Base-by-base conservation (phyloP, 2,888 invertebrate species). In the Lithosia quadra region DNA sequence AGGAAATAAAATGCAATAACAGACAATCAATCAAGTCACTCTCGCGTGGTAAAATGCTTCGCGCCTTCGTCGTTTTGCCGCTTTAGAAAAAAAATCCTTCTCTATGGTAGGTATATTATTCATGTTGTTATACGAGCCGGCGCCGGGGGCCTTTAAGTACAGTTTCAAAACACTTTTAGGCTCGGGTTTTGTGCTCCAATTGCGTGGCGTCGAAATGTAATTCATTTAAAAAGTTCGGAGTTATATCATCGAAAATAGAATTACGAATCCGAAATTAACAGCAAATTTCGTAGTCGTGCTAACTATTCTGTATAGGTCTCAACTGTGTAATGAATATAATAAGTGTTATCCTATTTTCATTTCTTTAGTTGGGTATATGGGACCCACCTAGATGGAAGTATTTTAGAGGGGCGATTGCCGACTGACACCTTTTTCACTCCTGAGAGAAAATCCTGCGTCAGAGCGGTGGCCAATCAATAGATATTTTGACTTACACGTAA, bases 151-250 rank as follows among this genome's bases (percentile, higher is more conserved):
- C n/a, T 61, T 18, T 18, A 62, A 53, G 53, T 34, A 34, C 22
- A 53, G 22, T 34, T 34, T 63, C 55, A 55, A 62, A 63, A 55
- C 10, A 28, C 53, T 55, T 33, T 9, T 34, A 15, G 4, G 21
- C 22, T 13, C 4, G 21, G 18, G 39, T 39, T 64, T 56, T n/a
- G 18, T 63, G 10, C 21, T 34, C 56, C 9, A 56, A 64, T 56
- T 22, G 55, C 39, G 36, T n/a, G 36, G 24, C 56, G 18, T 39
- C n/a, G 28, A 64, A 64, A 21, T 55, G 57, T 64, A 64, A 64
- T 64, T 64, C 55, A 57, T 57, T 57, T 64, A 28, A 64, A 63
- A 64, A 57, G 24, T 64, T 64, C n/a, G 5, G 10, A 53, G 33
- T 33, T 10, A 56, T 64, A 13, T 57, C 13, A 33, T 18, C 28